Evolutionary conservation across 2,113 vertebrate genomes (phyloP).

Genomic region (Colinus virginianus): DNA sequence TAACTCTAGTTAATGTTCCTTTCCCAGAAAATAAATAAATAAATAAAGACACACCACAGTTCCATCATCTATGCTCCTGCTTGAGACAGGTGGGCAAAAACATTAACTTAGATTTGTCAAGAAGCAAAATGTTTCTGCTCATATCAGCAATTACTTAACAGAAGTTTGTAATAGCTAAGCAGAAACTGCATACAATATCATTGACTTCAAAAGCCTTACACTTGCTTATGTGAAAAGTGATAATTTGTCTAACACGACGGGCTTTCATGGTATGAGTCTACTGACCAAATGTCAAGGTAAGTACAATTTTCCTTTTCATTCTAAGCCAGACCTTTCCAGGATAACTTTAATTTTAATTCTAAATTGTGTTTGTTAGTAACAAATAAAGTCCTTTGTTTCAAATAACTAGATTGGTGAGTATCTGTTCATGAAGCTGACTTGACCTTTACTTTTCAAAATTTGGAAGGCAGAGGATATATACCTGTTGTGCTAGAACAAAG

Average conservation of each 20-base stretch:
- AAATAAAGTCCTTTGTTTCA: neutral
- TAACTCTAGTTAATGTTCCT: neutral
- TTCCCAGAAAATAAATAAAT: neutral
- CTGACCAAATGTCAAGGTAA: slow-evolving; percentile 8
- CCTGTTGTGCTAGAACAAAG: neutral
- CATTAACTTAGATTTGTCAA: neutral
- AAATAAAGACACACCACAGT: neutral
- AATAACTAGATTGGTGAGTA: neutral
- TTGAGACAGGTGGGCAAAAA: neutral
- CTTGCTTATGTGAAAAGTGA: neutral
- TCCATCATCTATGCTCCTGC: neutral
- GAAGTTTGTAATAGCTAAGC: neutral
- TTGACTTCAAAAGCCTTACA: neutral
- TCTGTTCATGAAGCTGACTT: neutral
- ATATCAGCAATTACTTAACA: neutral
- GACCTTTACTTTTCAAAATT: slow-evolving; percentile 2
- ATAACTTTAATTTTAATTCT: neutral
- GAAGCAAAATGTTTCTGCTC: neutral
- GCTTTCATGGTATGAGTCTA: slow-evolving; percentile 7
- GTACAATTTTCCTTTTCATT: neutral
- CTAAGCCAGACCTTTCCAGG: neutral
- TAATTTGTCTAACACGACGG: neutral
- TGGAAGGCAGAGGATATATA: neutral
- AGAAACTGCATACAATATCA: neutral
- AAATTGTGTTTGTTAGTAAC: neutral